Evolutionary conservation across 2,797 vertebrate species (phyloP).

Genomic region (Pangasius macronema): DNA sequence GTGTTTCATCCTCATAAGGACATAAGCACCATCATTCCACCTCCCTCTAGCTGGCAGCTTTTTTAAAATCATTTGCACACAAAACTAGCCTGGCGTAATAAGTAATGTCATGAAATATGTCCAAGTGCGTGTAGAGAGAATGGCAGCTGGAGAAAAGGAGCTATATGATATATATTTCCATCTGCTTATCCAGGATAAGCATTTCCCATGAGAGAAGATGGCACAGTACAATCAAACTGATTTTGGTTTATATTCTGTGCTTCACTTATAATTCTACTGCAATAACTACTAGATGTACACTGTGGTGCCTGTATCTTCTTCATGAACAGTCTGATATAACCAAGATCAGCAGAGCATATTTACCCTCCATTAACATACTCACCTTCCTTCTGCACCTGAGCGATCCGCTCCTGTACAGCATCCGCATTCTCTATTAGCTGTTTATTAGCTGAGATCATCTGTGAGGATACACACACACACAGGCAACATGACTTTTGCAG

Average conservation of each 20-base stretch:
- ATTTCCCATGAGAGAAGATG: neutral
- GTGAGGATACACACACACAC: conserved; percentile 37
- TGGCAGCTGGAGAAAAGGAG: neutral
- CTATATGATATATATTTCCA: conserved; percentile 3
- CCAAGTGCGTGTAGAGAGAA: neutral
- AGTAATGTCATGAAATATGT: conserved; percentile 6
- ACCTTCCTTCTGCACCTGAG: conserved; percentile 95
- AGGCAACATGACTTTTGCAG: neutral
- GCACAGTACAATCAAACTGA: neutral
- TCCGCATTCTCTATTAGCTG: conserved; percentile 91
- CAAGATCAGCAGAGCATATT: neutral
- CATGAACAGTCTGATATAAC: neutral
- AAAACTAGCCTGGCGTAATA: conserved; percentile 1
- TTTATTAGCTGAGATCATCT: conserved; percentile 95
- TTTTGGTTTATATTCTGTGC: neutral
- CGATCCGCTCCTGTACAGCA: conserved; percentile 85
- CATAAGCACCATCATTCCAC: conserved; percentile 21
- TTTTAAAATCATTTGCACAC: conserved; percentile 3
- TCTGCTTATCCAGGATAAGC: conserved; percentile 9
- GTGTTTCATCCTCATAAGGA: conserved; percentile 40
- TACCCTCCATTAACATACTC: conserved; percentile 47
- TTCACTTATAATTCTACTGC: neutral
- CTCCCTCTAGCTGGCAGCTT: neutral
- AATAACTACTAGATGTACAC: neutral
- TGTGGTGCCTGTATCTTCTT: neutral